These are phyloP conservation scores for Heliconius hewitsoni DNA, from an alignment of 1,140 invertebrate genomes.

Conservation along the genomic window DNA sequence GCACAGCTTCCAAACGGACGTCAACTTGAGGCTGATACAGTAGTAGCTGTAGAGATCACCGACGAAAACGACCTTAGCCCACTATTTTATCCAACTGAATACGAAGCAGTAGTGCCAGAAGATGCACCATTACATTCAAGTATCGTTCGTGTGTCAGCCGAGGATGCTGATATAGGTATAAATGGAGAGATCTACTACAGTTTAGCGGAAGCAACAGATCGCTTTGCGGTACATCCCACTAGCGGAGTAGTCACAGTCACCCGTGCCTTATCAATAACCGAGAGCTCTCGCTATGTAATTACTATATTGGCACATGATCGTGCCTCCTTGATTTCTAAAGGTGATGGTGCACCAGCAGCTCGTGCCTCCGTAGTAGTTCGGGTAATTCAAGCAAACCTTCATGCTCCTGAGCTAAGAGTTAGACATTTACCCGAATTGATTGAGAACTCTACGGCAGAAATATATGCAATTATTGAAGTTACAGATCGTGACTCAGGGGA, in stretches of 20 bases:
- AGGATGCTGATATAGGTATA: conserved; percentile 95
- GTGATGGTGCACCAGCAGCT: conserved; percentile 79
- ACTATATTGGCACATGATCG: conserved; percentile 92
- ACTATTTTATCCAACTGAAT: conserved; percentile 93
- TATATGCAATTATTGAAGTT: conserved; percentile 94
- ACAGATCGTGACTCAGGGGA: conserved; percentile 90
- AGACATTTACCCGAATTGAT: conserved; percentile 90
- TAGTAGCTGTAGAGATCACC: conserved; percentile 89
- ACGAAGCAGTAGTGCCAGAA: conserved; percentile 93
- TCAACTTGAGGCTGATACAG: conserved; percentile 86
- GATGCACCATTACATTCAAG: conserved; percentile 92
- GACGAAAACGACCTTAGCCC: conserved; percentile 97
- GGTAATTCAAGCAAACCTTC: conserved; percentile 92
- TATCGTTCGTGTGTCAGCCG: conserved; percentile 89
- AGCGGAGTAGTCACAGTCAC: conserved; percentile 93
- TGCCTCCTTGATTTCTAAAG: conserved; percentile 82
- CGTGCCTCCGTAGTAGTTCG: conserved; percentile 86
- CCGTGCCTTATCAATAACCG: conserved; percentile 87
- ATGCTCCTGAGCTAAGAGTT: conserved; percentile 91
- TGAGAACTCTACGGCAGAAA: conserved; percentile 91
- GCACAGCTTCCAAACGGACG: conserved; percentile 83
- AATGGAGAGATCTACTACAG: conserved; percentile 99
- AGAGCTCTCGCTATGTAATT: conserved; percentile 87
- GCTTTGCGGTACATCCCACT: conserved; percentile 95
- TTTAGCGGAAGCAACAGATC: conserved; percentile 89